These are phyloP conservation scores for Hypotaenidia philippensis DNA, from an alignment of 2,797 vertebrate species.

Conservation along the genomic window DNA sequence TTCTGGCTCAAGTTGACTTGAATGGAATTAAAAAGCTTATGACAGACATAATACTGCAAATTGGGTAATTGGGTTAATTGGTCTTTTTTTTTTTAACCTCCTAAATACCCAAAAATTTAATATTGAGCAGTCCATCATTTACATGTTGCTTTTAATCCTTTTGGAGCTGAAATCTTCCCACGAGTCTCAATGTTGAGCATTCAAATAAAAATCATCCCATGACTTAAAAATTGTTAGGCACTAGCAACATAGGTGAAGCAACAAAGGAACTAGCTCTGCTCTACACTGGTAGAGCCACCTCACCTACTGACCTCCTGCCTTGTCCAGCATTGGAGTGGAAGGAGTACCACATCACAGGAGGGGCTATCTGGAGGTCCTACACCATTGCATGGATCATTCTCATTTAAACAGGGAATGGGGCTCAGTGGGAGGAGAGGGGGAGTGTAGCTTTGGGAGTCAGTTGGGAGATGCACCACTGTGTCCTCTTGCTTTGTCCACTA, in stretches of 20 bases:
- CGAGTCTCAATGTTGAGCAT: not conserved
- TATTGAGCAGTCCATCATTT: constrained; percentile 42
- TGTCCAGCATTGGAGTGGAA: not conserved
- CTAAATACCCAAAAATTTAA: not conserved
- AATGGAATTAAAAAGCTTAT: constrained; percentile 37
- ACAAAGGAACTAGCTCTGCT: not conserved
- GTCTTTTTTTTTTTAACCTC: not conserved
- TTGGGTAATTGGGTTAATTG: constrained; percentile 57
- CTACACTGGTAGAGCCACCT: not conserved
- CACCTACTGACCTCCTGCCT: not conserved
- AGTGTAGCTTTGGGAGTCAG: not conserved
- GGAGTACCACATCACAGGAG: not conserved
- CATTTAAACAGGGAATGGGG: not conserved
- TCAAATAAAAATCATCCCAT: not conserved
- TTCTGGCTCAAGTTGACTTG: constrained; percentile 28
- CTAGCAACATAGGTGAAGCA: not conserved
- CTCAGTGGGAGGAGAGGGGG: not conserved
- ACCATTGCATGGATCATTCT: not conserved
- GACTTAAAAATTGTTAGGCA: not conserved
- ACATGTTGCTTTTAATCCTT: constrained; percentile 44
- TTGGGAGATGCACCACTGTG: not conserved
- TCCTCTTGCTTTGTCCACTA: not conserved
- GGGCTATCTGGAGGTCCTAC: not conserved
- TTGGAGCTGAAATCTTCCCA: constrained; percentile 49
- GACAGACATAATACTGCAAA: constrained; percentile 53